Percentiles rank a stretch among this genome's conserved stretches.
Conservation (phyloP, 2,888 invertebrate genomes). For the Exephanes ischioxanthus region DNA sequence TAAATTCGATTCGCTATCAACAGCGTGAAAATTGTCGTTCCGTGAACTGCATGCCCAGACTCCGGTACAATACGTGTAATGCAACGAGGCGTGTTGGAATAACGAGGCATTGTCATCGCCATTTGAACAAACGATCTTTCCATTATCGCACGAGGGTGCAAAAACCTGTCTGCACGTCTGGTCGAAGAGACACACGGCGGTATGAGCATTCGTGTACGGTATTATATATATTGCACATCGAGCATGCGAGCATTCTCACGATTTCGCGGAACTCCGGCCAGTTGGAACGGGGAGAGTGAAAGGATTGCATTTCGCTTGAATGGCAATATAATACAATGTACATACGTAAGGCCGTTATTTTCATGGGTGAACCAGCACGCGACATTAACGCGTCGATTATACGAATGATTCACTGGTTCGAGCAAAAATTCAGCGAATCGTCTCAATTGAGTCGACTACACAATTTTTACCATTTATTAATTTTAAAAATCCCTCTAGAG, state of each 20-base stretch:
- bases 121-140: conserved; percentile 60
- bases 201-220: conserved; percentile 15
- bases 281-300: conserved; percentile 64
- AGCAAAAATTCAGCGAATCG: conserved; percentile 37
- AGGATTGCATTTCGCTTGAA: conserved; percentile 60
- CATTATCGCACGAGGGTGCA: conserved; percentile 45
- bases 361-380: conserved; percentile 60
- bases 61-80: background rate
- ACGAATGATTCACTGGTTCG: conserved; percentile 48
- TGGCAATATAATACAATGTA: conserved; percentile 35
- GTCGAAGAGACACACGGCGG: conserved; percentile 11
- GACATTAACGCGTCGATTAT: conserved; percentile 60
- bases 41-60: background rate
- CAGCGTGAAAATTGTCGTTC: background rate
- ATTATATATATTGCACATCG: conserved; percentile 20
- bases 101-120: conserved; percentile 63
- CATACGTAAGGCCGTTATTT: conserved; percentile 51
- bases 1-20: background rate
- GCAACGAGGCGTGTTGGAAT: conserved; percentile 51
- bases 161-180: conserved; percentile 30
- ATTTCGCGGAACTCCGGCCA: conserved; percentile 61
- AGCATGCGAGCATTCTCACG: conserved; percentile 60
- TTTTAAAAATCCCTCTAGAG: background rate
- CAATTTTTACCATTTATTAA: conserved; percentile 9
- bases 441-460: background rate